Percentiles rank a stretch among this genome's conserved stretches.
phyloP scores from a whole-genome alignment of 2,113 vertebrate species.

The Leptocoma aspasia region DNA sequence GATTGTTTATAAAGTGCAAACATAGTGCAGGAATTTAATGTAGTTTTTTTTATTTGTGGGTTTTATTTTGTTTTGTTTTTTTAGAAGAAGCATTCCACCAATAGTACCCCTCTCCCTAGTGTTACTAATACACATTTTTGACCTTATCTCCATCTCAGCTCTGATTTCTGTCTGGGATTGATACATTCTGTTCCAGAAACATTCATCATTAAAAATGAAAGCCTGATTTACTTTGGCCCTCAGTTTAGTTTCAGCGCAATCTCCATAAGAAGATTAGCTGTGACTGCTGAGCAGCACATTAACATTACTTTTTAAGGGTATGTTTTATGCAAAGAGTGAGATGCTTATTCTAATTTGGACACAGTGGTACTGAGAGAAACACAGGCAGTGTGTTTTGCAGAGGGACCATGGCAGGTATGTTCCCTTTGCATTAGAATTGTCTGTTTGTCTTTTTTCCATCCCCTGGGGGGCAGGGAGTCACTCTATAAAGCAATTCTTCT shows the following conservation, averaged over 20 bases:
- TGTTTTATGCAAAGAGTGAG: conserved; percentile 45
- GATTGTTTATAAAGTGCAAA: background rate
- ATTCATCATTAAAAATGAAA: conserved; percentile 56
- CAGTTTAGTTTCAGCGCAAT: conserved; percentile 24
- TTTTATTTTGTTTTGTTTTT: background rate
- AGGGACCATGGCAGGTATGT: background rate
- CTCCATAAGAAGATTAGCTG: conserved; percentile 48
- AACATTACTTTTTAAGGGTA: conserved; percentile 69
- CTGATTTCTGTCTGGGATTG: conserved; percentile 51
- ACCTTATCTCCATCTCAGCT: conserved; percentile 47
- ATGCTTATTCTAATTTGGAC: conserved; percentile 40
- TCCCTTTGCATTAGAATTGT: background rate
- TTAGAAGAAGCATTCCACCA: background rate
- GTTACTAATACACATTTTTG: conserved; percentile 42
- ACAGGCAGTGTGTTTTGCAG: background rate
- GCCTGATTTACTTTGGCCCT: conserved; percentile 59
- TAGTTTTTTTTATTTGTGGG: background rate
- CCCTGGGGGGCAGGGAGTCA: background rate
- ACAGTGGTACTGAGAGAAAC: conserved; percentile 21
- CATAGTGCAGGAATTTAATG: background rate
- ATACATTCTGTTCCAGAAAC: conserved; percentile 58
- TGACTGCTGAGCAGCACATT: background rate
- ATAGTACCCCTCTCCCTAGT: background rate
- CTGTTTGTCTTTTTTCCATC: background rate
- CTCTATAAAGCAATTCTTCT: background rate